These are phyloP conservation scores for Pseudois nayaur DNA, from an alignment of 2,113 vertebrate species.

Conservation along the genomic window DNA sequence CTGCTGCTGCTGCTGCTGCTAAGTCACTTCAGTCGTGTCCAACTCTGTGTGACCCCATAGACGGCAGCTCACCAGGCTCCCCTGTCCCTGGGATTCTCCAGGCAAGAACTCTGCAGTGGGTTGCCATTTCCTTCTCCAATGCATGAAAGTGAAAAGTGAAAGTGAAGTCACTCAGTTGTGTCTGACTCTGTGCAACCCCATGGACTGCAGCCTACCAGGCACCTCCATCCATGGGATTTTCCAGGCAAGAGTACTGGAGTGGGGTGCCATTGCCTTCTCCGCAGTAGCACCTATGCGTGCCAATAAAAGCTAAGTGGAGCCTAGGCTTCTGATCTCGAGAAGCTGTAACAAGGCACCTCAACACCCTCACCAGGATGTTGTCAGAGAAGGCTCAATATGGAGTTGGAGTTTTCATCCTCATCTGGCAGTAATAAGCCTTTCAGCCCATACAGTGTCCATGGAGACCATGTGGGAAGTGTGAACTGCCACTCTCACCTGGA, in stretches of 20 bases:
- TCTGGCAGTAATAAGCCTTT: not conserved
- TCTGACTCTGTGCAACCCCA: fast-evolving
- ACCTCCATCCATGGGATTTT: too few relatives aligned
- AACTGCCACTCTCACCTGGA: not conserved
- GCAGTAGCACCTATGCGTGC: not conserved
- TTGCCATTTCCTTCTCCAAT: too few relatives aligned
- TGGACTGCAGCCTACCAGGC: too few relatives aligned
- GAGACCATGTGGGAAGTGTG: not conserved
- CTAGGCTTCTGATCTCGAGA: not conserved
- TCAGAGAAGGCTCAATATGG: not conserved
- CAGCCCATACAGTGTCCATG: not conserved
- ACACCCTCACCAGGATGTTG: not conserved
- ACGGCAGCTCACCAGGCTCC: too few relatives aligned
- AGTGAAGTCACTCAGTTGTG: too few relatives aligned
- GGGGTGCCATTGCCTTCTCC: too few relatives aligned
- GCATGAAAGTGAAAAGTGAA: too few relatives aligned
- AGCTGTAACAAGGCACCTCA: not conserved
- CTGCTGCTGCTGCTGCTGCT: too few relatives aligned
- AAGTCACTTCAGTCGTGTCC: too few relatives aligned
- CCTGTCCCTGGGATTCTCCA: too few relatives aligned
- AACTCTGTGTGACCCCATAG: fast-evolving
- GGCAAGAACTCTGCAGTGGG: too few relatives aligned
- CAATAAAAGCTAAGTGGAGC: not conserved
- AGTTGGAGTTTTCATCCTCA: not conserved
- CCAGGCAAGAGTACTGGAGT: too few relatives aligned